Conservation (phyloP, 2,113 vertebrate genomes). For the Alosa alosa region DNA sequence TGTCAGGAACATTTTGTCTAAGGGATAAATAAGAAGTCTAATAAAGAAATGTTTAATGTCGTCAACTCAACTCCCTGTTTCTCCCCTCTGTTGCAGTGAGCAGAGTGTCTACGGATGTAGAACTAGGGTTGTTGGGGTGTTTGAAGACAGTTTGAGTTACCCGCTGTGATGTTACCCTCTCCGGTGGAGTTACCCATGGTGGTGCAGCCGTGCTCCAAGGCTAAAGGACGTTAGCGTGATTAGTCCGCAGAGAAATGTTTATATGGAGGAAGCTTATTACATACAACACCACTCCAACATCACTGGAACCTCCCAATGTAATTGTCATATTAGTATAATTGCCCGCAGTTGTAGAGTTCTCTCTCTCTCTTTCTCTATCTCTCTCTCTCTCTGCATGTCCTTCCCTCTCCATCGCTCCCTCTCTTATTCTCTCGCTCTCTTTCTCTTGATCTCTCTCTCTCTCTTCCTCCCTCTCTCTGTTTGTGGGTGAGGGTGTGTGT, state of each 20-base stretch:
- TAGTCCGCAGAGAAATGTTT: background rate
- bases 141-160: no score
- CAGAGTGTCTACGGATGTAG: no score
- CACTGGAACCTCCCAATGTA: background rate
- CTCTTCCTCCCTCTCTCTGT: background rate
- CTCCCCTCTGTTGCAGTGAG: background rate
- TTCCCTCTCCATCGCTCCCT: background rate
- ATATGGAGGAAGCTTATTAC: background rate
- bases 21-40: background rate
- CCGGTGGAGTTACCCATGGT: no score
- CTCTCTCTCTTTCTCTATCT: conserved; percentile 21
- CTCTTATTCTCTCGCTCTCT: background rate
- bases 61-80: background rate
- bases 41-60: background rate
- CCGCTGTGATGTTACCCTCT: no score
- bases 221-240: background rate
- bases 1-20: no score
- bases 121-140: no score
- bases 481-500: background rate
- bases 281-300: background rate
- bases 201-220: no score
- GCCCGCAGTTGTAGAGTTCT: background rate
- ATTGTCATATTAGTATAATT: background rate
- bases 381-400: background rate
- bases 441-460: background rate